Conservation (phyloP, 2,113 vertebrate species). For the Prunella himalayana region DNA sequence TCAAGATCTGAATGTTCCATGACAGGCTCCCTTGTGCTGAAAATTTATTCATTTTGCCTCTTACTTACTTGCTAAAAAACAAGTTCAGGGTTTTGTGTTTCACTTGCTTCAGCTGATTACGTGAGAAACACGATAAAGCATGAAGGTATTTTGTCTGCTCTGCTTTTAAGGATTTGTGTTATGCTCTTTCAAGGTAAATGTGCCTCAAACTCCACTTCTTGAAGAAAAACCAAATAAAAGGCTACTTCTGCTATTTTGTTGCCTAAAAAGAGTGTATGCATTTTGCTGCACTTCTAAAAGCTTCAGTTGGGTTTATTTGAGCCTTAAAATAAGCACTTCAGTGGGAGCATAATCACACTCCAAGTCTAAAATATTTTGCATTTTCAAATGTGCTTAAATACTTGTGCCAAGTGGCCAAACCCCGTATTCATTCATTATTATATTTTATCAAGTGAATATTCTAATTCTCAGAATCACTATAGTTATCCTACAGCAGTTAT, state of each 20-base stretch:
- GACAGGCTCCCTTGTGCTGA: neutral
- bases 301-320: neutral
- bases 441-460: neutral
- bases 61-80: neutral
- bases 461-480: neutral
- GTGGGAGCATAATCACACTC: neutral
- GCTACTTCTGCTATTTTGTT: neutral
- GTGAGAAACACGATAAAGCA: neutral
- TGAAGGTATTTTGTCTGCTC: neutral
- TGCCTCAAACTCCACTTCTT: neutral
- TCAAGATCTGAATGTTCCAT: neutral
- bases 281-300: neutral
- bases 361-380: neutral
- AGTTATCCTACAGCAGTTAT: neutral
- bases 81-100: constrained; percentile 7
- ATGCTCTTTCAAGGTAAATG: neutral
- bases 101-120: neutral
- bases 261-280: neutral
- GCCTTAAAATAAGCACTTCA: neutral
- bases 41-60: neutral
- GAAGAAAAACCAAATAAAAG: neutral
- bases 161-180: neutral
- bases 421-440: neutral
- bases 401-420: neutral
- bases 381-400: neutral